Conservation (phyloP, 2,888 invertebrate species). For the Drosophila fungiperda region DNA sequence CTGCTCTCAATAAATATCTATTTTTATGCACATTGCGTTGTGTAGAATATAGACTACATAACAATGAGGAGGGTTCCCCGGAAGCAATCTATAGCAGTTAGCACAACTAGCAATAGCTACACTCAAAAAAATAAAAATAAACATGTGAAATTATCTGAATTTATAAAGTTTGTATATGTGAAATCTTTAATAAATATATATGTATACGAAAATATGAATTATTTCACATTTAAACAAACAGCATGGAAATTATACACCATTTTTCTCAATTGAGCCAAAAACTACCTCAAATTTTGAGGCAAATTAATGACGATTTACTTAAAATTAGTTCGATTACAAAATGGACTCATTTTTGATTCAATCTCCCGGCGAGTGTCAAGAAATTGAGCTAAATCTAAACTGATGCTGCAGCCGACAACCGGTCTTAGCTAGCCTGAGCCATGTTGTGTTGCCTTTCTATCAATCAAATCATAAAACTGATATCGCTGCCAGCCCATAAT, state of each 20-base stretch:
- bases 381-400: neutral
- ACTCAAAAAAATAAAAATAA: neutral
- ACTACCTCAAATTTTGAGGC: neutral
- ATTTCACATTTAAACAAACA: neutral
- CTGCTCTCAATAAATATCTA: conserved; percentile 7
- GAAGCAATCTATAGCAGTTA: neutral
- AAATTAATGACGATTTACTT: no score
- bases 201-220: no score
- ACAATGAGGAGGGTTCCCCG: neutral
- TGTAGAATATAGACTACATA: neutral
- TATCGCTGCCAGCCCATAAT: conserved; percentile 36
- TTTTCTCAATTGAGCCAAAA: neutral
- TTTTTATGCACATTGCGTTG: neutral
- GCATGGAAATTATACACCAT: no score
- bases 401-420: neutral
- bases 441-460: conserved; percentile 38
- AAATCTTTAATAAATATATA: neutral
- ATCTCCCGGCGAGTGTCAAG: neutral
- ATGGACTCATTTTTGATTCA: neutral
- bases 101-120: neutral
- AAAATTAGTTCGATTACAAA: neutral
- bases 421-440: neutral
- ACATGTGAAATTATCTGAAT: neutral
- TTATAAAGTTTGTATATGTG: neutral
- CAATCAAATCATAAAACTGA: conserved; percentile 43